Evolutionary conservation across 1,140 invertebrate genomes (phyloP).

Genomic region (Dendroctonus ponderosae): DNA sequence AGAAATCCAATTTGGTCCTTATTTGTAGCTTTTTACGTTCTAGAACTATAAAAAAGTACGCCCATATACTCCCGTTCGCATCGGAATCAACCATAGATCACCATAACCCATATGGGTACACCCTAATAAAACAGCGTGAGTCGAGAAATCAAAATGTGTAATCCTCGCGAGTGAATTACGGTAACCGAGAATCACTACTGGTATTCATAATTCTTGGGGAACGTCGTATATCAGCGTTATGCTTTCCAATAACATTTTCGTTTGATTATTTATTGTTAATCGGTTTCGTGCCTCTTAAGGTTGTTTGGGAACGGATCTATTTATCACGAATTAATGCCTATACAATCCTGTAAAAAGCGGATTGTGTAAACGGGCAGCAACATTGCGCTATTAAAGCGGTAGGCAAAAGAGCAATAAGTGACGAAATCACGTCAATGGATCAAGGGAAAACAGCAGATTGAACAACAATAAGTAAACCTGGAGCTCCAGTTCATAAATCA

Average conservation of each 20-base stretch:
- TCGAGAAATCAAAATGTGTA: constrained; percentile 10
- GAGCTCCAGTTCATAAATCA: too few relatives aligned
- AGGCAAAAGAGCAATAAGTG: too few relatives aligned
- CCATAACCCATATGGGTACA: neutral
- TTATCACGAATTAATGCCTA: constrained; percentile 13
- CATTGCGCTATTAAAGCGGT: too few relatives aligned
- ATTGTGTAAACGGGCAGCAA: too few relatives aligned
- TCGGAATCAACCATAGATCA: constrained; percentile 11
- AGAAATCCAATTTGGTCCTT: too few relatives aligned
- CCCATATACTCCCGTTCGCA: neutral
- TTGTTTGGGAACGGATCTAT: constrained; percentile 18
- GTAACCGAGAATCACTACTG: constrained; percentile 22
- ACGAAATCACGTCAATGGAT: too few relatives aligned
- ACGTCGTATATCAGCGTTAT: constrained; percentile 23
- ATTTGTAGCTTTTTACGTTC: too few relatives aligned
- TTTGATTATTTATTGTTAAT: constrained; percentile 24
- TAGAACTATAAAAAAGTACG: too few relatives aligned
- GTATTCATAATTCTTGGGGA: constrained; percentile 22
- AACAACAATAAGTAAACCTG: too few relatives aligned
- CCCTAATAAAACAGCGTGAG: constrained; percentile 13
- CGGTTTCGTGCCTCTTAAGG: constrained; percentile 5
- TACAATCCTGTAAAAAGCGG: too few relatives aligned
- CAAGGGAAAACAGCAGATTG: too few relatives aligned
- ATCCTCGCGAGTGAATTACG: constrained; percentile 11
- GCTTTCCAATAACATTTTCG: constrained; percentile 22